Percentiles rank a stretch among this genome's conserved stretches.
Conservation (phyloP, 2,888 invertebrate genomes). For the Neoascia interrupta region DNA sequence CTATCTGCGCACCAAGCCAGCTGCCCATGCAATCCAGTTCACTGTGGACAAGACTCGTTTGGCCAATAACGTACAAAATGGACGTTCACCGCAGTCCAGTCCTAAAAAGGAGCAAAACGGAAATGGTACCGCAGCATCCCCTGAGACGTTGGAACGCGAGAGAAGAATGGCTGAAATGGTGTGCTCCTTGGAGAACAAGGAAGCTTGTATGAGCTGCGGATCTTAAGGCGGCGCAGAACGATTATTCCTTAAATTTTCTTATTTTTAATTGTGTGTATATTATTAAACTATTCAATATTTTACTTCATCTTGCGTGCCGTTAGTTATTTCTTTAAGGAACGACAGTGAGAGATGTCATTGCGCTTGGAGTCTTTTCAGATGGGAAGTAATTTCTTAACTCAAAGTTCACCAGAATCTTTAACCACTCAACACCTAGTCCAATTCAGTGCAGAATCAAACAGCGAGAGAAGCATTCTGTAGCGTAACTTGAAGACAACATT, state of each 20-base stretch:
- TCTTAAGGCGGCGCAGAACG: conserved; percentile 81
- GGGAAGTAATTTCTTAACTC: too few relatives aligned
- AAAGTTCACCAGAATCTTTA: too few relatives aligned
- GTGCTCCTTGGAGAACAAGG: conserved; percentile 93
- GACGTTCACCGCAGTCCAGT: conserved; percentile 30
- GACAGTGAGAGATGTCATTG: too few relatives aligned
- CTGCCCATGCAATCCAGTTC: conserved; percentile 97
- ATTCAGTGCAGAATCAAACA: too few relatives aligned
- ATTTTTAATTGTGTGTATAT: conserved; percentile 15
- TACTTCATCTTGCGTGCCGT: too few relatives aligned
- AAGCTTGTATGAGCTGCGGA: conserved; percentile 92
- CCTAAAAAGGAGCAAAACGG: conserved; percentile 34
- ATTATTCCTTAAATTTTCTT: conserved; percentile 5
- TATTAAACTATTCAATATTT: conserved; percentile 38
- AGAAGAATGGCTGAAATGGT: conserved; percentile 87
- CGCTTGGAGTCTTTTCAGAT: too few relatives aligned
- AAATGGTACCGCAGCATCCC: conserved; percentile 24
- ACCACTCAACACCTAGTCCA: too few relatives aligned
- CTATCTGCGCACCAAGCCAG: conserved; percentile 97
- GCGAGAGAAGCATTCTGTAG: too few relatives aligned
- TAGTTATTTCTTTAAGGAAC: too few relatives aligned
- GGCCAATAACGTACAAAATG: conserved; percentile 70
- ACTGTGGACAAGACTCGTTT: conserved; percentile 94
- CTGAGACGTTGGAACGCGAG: conserved; percentile 74
- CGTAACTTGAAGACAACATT: too few relatives aligned